Evolutionary conservation across 2,797 vertebrate species (phyloP), one percentile per base, ranked within the genome.

Genomic region (Melanotaenia parkinsoni): DNA sequence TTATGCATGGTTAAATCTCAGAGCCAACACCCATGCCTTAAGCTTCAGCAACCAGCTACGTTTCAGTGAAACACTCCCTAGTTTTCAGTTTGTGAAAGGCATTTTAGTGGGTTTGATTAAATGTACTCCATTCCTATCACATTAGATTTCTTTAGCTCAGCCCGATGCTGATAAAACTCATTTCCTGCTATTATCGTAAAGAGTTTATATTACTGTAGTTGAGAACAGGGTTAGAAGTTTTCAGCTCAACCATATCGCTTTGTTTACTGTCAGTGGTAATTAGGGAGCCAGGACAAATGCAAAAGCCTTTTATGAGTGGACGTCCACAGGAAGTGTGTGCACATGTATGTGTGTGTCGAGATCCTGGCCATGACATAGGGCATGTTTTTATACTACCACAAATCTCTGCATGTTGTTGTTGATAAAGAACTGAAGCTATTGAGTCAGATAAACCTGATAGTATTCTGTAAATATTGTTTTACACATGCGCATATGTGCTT

Each of bases 361-460:
- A 62, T n/a, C 54, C 26, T 54, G 1, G 32, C 45, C 8, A 6
- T 40, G 45, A 60, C 26, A 12, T 37, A 4, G 14, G 43, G 4
- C 18, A 5, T 16, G 5, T 11, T 45, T 26, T 85, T 11, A 65
- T 56, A 32, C 58, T 30, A 58, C 65, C 51, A 50, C n/a, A 67
- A 47, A 72, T 75, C 24, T 58, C 64, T 80, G 82, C 58, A 76
- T 85, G 75, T 51, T 30, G 47, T 30, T 86, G 77, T 77, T 85
- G 71, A 60, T 51, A 8, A 32, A 1, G 18, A 70, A 13, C 14
- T 45, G 43, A 32, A 14, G 56, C 26, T 37, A 56, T 18, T 26
- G 7, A 53, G 26, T 58, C 63, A 66, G 60, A 58, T 45, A 67
- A 66, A 72, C 33, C 32, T 9, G 5, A 28, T 16, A 5, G 5